Base-by-base conservation (phyloP, 1,140 invertebrate genomes). In the Charaxes varanes region DNA sequence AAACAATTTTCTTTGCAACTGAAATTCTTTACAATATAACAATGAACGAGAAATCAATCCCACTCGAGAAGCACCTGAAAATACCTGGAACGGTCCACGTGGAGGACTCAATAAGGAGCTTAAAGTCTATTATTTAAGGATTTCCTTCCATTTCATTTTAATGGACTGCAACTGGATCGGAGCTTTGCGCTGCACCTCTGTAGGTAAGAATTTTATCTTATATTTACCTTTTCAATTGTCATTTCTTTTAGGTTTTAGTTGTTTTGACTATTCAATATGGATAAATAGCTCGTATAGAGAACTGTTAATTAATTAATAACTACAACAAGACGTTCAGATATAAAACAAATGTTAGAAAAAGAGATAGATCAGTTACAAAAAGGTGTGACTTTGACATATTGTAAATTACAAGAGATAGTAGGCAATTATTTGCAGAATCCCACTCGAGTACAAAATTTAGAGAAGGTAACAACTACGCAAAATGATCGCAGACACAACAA, bases 71-170 rank as follows among this genome's bases (percentile, higher is more conserved):
- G 36, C 17, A 17, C 30, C 21, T 41, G 32, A 48, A 37, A 48
- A 41, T 41, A 33, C 27, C 28, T 33, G 21, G 23, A 43, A 48
- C 41, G 14, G 27, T 28, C n/a, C n/a, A 15, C 27, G 16, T 28
- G 14, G 27, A 28, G 13, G 27, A 15, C 23, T 31, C 35, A 46
- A 46, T 53, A 53, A 53, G 54, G 17, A 50, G 55, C 51, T 53
- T 53, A 58, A 40, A 47, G 54, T 58, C 54, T 58, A 58, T 58
- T 58, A 58, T 58, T 58, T 58, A 53, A 58, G 54, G 50, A 58
- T 58, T 53, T 50, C 31, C 35, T 36, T 28, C 45, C 42, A 46
- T 41, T 47, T 47, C 43, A 47, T 45, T 53, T 42, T 42, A 53
- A 50, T 47, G 54, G 46, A 43, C 23, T 49, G 35, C 46, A 50